Base-by-base conservation (phyloP, 2,888 invertebrate genomes). In the Hemicrepidius hirtus region DNA sequence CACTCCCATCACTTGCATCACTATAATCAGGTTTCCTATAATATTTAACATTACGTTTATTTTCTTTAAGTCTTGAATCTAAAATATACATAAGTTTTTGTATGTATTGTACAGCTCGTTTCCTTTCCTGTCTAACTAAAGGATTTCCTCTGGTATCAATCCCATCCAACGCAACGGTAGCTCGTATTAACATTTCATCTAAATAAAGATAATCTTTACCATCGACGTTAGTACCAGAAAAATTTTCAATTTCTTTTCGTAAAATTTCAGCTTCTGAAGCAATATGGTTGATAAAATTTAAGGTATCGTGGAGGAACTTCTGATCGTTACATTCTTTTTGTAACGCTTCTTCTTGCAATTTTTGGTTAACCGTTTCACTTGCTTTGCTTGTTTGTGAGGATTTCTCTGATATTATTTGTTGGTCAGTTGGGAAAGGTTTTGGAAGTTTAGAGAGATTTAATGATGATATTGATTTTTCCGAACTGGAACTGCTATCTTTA, bases 191-290 rank as follows among this genome's bases (percentile, higher is more conserved):
- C 60, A 74, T 77, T 68, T 78, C 78, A 21, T 78, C 75, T 9
- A 78, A 67, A 57, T 74, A 77, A 50, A 74, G 70, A 40, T 76
- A 78, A 24, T 76, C 68, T 20, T 71, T 65, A 49, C 74, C 77
- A 37, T 73, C 62, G 10, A 37, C 65, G 0, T 65, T 50, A 21
- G 37, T 32, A 3, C 71, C 71, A 6, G 71, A 71, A 66, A 71
- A 71, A 20, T 71, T 65, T 60, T 71, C 71, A 40, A 71, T 18
- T 49, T 59, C 16, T 9, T 10, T 1, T 0, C 53, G 60, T 6
- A 68, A 18, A 0, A 9, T 20, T 21, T 68, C 62, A 3, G 49
- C 21, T 24, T 24, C 50, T 7, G 6, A n/a, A 9, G 20, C 40
- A 9, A 68, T 28, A 10, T 5, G 24, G n/a, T 62, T 24, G 0